Evolutionary conservation across 64 coral and sea anemone genomes (phyloP).

Genomic region (Montipora efflorescens): DNA sequence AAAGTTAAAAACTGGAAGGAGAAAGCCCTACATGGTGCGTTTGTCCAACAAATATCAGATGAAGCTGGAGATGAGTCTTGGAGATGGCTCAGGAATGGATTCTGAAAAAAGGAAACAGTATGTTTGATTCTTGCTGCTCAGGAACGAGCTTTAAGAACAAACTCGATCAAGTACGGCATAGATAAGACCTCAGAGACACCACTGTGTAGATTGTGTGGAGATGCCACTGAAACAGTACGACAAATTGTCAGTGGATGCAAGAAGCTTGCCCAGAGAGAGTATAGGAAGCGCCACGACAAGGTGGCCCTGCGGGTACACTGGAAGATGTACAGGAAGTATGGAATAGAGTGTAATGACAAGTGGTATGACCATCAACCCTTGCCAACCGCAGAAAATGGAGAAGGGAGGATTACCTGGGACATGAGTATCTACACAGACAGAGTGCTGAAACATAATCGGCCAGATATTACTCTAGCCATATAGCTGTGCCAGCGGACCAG

Average conservation of each 20-base stretch:
- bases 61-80: slow-evolving; percentile 8
- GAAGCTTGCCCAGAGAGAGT: slow-evolving; percentile 44
- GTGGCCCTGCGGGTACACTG: slow-evolving; percentile 11
- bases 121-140: slow-evolving; percentile 29
- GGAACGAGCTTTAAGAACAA: slow-evolving; percentile 25
- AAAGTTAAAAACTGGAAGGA: slow-evolving; percentile 35
- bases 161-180: slow-evolving; percentile 11
- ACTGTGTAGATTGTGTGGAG: slow-evolving; percentile 54
- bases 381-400: neutral
- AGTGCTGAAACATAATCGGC: slow-evolving; percentile 5
- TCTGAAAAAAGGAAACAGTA: slow-evolving; percentile 14
- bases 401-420: slow-evolving; percentile 25
- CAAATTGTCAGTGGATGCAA: slow-evolving; percentile 41
- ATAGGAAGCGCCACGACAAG: slow-evolving; percentile 1
- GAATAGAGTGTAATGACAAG: neutral
- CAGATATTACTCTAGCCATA: slow-evolving; percentile 14
- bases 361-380: slow-evolving; percentile 10
- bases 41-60: neutral
- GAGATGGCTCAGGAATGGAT: neutral
- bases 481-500: slow-evolving; percentile 14
- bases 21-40: slow-evolving; percentile 33
- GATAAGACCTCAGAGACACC: slow-evolving; percentile 10
- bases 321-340: neutral
- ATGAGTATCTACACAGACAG: slow-evolving; percentile 5
- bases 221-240: slow-evolving; percentile 14